Conservation (phyloP, 2,797 vertebrate genomes). For the Bothrops alternatus region DNA sequence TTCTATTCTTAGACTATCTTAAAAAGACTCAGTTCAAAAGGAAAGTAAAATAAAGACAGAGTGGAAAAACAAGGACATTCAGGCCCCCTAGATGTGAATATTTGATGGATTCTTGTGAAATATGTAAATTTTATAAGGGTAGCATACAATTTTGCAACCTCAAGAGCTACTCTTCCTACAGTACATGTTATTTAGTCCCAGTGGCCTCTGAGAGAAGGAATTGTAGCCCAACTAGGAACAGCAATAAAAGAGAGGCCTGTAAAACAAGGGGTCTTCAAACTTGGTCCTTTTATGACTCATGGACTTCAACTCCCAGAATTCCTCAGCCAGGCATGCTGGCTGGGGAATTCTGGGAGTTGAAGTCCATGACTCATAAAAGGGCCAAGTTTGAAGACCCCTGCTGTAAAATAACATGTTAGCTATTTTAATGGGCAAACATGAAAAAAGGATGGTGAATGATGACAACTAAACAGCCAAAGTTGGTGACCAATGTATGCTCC, state of each 20-base stretch:
- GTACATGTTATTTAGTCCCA: not conserved
- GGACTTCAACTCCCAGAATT: too few relatives aligned
- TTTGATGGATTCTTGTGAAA: not conserved
- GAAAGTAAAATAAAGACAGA: not conserved
- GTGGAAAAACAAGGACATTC: not conserved
- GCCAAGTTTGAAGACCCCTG: too few relatives aligned
- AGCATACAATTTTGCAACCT: not conserved
- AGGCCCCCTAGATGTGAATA: not conserved
- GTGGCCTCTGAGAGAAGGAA: not conserved
- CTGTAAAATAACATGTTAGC: not conserved
- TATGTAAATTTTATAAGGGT: not conserved
- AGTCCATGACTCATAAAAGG: too few relatives aligned
- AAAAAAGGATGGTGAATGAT: not conserved
- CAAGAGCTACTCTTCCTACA: not conserved
- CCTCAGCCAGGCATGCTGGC: too few relatives aligned
- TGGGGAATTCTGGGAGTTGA: too few relatives aligned
- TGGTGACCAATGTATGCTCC: not conserved
- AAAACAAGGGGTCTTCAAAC: too few relatives aligned
- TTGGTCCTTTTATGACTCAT: too few relatives aligned
- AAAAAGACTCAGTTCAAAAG: not conserved
- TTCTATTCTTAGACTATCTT: not conserved
- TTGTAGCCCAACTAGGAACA: not conserved
- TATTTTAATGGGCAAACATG: not conserved
- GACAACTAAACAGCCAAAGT: not conserved
- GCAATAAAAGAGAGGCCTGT: not conserved